Percentiles rank a stretch among this genome's conserved stretches.
Conservation (phyloP, 2,888 invertebrate species). For the Hipparchia semele region DNA sequence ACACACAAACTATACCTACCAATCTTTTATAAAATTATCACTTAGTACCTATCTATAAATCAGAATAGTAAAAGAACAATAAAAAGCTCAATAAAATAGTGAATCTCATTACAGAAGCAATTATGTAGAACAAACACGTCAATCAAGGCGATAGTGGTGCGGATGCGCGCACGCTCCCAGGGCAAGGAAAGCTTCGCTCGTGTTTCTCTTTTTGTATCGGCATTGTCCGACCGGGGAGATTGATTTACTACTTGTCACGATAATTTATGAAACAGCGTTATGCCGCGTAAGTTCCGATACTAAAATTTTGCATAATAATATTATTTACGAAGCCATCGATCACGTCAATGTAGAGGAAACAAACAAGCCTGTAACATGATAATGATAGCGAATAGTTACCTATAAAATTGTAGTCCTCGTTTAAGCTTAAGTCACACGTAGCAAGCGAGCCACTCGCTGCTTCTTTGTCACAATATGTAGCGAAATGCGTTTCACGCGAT, state of each 20-base stretch:
- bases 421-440: neutral
- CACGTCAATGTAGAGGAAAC: slow-evolving; percentile 36
- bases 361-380: slow-evolving; percentile 30
- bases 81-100: slow-evolving; percentile 48
- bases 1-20: neutral
- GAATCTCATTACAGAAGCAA: slow-evolving; percentile 52
- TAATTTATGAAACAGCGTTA: slow-evolving; percentile 43
- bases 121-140: slow-evolving; percentile 58
- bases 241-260: slow-evolving; percentile 46
- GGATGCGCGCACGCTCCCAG: slow-evolving; percentile 37
- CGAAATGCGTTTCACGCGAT: too few relatives aligned
- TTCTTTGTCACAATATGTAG: too few relatives aligned
- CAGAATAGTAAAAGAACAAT: slow-evolving; percentile 36
- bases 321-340: slow-evolving; percentile 40
- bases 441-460: too few relatives aligned
- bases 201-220: slow-evolving; percentile 58
- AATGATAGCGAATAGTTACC: slow-evolving; percentile 18
- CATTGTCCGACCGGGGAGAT: slow-evolving; percentile 47
- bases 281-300: slow-evolving; percentile 39
- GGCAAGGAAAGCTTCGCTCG: slow-evolving; percentile 49
- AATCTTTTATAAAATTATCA: slow-evolving; percentile 40
- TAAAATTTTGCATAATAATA: slow-evolving; percentile 62
- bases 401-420: neutral
- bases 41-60: slow-evolving; percentile 30
- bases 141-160: slow-evolving; percentile 52